Evolutionary conservation across 2,113 vertebrate genomes (phyloP).

Genomic region (Ondatra zibethicus): DNA sequence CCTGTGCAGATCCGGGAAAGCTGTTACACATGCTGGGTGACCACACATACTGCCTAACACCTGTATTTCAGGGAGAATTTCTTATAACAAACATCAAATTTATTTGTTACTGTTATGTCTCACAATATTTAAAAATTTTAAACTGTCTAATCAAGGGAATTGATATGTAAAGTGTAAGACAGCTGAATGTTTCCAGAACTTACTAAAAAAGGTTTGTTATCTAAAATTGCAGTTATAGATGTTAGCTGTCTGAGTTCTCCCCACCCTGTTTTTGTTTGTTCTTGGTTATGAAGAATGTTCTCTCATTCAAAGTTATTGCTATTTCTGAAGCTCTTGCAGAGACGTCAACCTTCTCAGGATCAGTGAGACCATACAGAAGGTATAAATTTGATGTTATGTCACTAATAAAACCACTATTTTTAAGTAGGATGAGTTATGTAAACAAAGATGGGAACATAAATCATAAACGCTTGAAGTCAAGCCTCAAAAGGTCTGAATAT

Average conservation of each 20-base stretch:
- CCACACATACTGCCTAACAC: neutral
- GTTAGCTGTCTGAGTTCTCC: neutral
- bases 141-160: neutral
- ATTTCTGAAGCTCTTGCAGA: neutral
- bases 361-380: neutral
- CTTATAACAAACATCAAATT: neutral
- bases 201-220: neutral
- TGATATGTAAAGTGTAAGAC: neutral
- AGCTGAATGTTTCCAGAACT: neutral
- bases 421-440: neutral
- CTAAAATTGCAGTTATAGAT: neutral
- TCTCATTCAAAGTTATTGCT: neutral
- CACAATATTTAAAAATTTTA: neutral
- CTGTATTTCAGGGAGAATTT: neutral
- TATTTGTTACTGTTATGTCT: neutral
- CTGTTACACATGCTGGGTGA: neutral
- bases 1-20: neutral
- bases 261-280: neutral
- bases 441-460: neutral
- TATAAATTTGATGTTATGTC: neutral
- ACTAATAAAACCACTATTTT: neutral
- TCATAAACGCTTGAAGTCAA: neutral
- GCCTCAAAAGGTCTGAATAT: neutral
- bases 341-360: neutral
- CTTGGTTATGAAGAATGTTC: neutral